Evolutionary conservation across 2,888 invertebrate species (phyloP).

Genomic region (Leptinotarsa peninsularis): DNA sequence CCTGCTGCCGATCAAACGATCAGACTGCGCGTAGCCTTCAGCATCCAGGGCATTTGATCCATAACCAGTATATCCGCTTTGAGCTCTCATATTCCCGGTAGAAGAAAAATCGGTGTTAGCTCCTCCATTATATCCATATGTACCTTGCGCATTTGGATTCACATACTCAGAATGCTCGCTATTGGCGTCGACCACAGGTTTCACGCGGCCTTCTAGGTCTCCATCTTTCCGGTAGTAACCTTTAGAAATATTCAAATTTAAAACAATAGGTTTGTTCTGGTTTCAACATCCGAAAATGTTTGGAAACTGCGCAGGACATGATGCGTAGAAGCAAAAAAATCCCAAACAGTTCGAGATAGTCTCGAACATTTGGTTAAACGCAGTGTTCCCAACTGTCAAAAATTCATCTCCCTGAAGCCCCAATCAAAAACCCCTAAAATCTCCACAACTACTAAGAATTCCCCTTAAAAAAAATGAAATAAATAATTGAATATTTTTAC

Average conservation of each 20-base stretch:
- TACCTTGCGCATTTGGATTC: conserved; percentile 57
- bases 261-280: no score
- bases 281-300: no score
- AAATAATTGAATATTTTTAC: no score
- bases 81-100: conserved; percentile 48
- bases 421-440: no score
- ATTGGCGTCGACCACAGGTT: conserved; percentile 61
- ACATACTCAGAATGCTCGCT: conserved; percentile 63
- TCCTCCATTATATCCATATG: conserved; percentile 24
- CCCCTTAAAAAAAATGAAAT: no score
- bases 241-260: conserved; percentile 32
- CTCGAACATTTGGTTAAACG: background rate
- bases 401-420: no score
- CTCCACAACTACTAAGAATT: no score
- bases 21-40: conserved; percentile 42
- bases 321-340: no score
- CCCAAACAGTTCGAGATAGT: no score
- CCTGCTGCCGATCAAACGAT: conserved; percentile 36
- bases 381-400: background rate
- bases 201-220: conserved; percentile 59
- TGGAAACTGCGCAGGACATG: no score
- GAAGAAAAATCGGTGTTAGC: conserved; percentile 43
- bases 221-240: conserved; percentile 63
- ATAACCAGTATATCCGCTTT: conserved; percentile 38
- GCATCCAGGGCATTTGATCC: conserved; percentile 32